These are phyloP conservation scores for Gasterosteus aculeatus DNA, from an alignment of 2,113 vertebrate species.

Conservation along the genomic window DNA sequence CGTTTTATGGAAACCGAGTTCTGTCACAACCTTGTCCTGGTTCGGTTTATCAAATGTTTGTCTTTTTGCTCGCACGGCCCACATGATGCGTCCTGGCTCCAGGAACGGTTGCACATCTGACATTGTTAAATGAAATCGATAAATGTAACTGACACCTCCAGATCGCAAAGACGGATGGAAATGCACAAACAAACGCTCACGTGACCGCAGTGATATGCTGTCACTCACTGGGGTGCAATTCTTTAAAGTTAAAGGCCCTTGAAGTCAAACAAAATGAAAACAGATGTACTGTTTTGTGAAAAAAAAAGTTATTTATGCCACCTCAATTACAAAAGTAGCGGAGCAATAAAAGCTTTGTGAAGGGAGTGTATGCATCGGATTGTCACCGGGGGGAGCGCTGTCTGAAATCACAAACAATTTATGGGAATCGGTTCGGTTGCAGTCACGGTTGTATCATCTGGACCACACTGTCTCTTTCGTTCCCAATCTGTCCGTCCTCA, in stretches of 20 bases:
- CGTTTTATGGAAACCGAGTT: background rate
- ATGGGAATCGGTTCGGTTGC: background rate
- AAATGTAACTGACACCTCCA: constrained; percentile 28
- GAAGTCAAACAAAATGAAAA: constrained; percentile 3
- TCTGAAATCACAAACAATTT: background rate
- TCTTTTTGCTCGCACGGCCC: background rate
- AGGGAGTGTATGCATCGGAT: background rate
- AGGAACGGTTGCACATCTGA: background rate
- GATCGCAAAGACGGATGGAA: constrained; percentile 32
- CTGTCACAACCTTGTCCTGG: background rate
- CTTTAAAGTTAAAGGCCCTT: background rate
- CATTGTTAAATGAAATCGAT: constrained; percentile 34
- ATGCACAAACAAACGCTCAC: background rate
- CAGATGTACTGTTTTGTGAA: background rate
- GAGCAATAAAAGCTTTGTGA: background rate
- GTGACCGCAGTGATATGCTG: background rate
- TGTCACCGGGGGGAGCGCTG: background rate
- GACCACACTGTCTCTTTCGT: background rate
- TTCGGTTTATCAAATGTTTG: background rate
- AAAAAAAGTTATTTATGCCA: background rate
- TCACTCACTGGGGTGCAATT: background rate
- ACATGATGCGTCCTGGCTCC: background rate
- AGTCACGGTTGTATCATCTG: background rate
- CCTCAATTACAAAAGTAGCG: background rate
- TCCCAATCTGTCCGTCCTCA: background rate